These are phyloP conservation scores for Spinus pinus DNA, from an alignment of 2,797 vertebrate genomes.

Conservation along the genomic window DNA sequence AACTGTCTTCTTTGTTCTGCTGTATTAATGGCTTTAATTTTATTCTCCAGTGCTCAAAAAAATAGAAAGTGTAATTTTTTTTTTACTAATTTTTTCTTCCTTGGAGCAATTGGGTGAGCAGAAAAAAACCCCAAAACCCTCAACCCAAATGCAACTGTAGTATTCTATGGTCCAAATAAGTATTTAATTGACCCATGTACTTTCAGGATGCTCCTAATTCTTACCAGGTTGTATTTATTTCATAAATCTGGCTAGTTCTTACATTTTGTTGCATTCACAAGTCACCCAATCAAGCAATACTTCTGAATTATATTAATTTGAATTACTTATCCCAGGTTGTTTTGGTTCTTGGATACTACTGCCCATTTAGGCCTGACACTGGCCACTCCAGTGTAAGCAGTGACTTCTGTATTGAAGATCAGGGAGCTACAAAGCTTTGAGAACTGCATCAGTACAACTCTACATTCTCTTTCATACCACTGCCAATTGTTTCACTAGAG, in stretches of 20 bases:
- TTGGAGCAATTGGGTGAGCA: neutral
- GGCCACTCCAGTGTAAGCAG: neutral
- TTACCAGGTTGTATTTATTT: neutral
- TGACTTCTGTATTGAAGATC: neutral
- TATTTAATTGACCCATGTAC: neutral
- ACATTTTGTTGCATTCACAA: neutral
- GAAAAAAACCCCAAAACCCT: neutral
- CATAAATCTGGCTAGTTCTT: neutral
- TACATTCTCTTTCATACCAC: neutral
- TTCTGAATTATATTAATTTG: neutral
- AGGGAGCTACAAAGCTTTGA: neutral
- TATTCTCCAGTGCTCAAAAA: neutral
- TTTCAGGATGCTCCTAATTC: neutral
- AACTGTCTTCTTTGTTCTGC: neutral
- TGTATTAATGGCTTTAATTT: neutral
- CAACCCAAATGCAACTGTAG: neutral
- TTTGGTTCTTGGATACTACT: neutral
- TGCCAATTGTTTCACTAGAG: neutral
- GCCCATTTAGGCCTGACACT: neutral
- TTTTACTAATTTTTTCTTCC: accelerated
- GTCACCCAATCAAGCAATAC: neutral
- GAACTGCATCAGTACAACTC: neutral
- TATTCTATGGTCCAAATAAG: accelerated
- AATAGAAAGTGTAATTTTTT: neutral
- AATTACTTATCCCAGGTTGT: neutral